A percentile compares a stretch with the other conserved stretches of the same genome.
Evolutionary conservation across 2,888 invertebrate species (phyloP).

Genomic region (Clunio marinus): DNA sequence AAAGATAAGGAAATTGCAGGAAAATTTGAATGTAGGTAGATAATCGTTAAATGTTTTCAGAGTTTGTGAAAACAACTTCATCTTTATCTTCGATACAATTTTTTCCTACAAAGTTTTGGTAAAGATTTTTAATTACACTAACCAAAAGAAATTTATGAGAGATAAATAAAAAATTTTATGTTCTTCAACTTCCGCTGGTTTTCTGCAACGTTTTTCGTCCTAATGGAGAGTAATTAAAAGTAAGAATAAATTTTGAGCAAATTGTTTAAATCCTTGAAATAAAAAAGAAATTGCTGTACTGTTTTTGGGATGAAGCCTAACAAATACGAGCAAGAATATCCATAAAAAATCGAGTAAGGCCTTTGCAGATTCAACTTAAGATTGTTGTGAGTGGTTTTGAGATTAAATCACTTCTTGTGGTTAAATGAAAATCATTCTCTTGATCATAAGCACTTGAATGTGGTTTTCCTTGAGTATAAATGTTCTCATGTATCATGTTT

Average conservation of each 20-base stretch:
- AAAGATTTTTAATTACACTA: neutral
- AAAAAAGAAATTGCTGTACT: neutral
- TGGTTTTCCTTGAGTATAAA: slow-evolving; percentile 4
- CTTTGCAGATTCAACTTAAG: no score
- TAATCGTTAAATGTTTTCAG: no score
- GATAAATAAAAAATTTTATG: no score
- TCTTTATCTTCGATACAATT: no score
- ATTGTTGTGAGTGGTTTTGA: slow-evolving; percentile 17
- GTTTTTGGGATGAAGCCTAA: neutral
- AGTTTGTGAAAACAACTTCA: no score
- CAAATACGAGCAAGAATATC: neutral
- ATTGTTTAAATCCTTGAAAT: slow-evolving; percentile 23
- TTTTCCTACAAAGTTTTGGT: no score
- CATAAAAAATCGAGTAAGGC: no score
- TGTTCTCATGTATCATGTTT: neutral
- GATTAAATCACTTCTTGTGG: slow-evolving; percentile 33
- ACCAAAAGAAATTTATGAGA: neutral
- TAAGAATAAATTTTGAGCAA: slow-evolving; percentile 8
- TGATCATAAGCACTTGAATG: slow-evolving; percentile 1
- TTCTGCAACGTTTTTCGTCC: neutral
- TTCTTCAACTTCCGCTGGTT: neutral
- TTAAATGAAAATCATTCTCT: slow-evolving; percentile 30
- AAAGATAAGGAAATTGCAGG: no score
- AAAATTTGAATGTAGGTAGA: no score
- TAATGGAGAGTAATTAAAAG: slow-evolving; percentile 31